A percentile compares a stretch with the other conserved stretches of the same genome.
These are phyloP conservation scores for Pavo muticus DNA, from an alignment of 2,113 vertebrate genomes.

Conservation along the genomic window DNA sequence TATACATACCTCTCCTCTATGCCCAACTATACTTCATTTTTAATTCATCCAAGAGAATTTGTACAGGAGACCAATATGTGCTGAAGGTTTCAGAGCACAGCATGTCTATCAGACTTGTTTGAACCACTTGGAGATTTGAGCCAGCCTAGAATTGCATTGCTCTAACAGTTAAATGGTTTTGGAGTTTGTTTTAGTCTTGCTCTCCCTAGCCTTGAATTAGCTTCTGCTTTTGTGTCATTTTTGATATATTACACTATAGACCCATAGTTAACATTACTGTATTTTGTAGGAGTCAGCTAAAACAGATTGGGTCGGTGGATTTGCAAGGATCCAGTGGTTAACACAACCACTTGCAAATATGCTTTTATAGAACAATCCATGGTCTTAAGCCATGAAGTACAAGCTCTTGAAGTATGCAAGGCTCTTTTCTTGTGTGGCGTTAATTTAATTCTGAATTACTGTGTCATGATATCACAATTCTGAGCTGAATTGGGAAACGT, in stretches of 20 bases:
- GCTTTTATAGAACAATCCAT: background rate
- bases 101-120: background rate
- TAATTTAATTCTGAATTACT: slow-evolving; percentile 2
- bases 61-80: accelerated
- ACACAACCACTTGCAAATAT: background rate
- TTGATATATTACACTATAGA: background rate
- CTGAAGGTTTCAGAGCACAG: background rate
- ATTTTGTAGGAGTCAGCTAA: background rate
- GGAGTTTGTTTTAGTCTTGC: background rate
- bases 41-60: background rate
- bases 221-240: background rate
- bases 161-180: background rate
- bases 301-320: background rate
- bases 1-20: background rate
- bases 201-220: background rate
- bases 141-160: background rate
- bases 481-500: background rate
- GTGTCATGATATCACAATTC: background rate
- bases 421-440: background rate
- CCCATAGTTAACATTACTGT: background rate
- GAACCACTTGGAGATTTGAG: background rate
- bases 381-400: background rate
- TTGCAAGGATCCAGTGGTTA: background rate
- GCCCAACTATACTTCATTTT: background rate
- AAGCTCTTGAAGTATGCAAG: background rate